Evolutionary conservation across 1,140 invertebrate genomes (phyloP).

Genomic region (Pemphigus obesinymphae): DNA sequence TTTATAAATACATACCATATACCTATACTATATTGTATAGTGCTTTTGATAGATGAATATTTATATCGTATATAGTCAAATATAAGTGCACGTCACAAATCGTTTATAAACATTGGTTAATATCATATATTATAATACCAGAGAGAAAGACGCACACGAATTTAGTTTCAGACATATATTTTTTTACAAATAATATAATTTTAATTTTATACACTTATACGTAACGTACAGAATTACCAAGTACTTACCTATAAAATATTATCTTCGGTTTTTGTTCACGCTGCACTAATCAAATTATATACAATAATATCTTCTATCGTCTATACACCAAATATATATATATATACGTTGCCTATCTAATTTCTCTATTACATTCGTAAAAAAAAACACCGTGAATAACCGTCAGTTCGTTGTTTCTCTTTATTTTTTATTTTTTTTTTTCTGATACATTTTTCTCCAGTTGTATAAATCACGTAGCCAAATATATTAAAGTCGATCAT

Average conservation of each 20-base stretch:
- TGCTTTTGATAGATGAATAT: no score
- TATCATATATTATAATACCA: no score
- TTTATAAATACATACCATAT: no score
- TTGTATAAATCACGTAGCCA: slow-evolving; percentile 13
- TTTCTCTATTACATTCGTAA: not conserved
- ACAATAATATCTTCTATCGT: not conserved
- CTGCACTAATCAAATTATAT: not conserved
- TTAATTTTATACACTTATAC: no score
- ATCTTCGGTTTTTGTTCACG: not conserved
- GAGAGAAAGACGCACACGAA: no score
- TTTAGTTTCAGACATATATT: no score
- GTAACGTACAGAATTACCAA: not conserved
- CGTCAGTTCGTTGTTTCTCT: not conserved
- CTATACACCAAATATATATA: not conserved
- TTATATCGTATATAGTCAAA: no score
- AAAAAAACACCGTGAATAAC: not conserved
- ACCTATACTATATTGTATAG: no score
- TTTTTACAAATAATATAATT: no score
- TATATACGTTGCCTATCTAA: not conserved
- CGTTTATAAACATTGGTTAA: no score
- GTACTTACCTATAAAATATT: no score
- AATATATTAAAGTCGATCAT: not conserved
- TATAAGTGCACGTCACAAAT: no score
- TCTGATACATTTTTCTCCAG: not conserved
- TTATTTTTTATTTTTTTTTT: not conserved